phyloP scores from a whole-genome alignment of 2,888 invertebrate species.

The Amphipoea oculea region DNA sequence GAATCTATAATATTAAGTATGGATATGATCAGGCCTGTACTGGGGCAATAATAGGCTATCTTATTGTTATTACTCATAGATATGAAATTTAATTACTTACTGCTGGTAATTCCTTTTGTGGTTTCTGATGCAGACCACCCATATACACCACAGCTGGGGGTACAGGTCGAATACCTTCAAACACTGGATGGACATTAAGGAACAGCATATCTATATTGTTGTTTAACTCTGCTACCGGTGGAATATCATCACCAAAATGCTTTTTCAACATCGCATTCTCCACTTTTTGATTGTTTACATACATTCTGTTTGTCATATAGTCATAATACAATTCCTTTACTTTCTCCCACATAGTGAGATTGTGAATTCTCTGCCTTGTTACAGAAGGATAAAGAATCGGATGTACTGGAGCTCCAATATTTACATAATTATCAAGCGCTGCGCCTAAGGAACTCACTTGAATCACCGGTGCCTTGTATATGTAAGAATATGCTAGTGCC shows the following conservation, averaged over 20 bases:
- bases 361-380: conserved; percentile 58
- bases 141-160: conserved; percentile 70
- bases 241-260: conserved; percentile 69
- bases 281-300: neutral
- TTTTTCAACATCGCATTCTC: conserved; percentile 48
- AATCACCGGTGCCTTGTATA: conserved; percentile 70
- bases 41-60: too few relatives aligned
- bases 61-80: too few relatives aligned
- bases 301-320: conserved; percentile 33
- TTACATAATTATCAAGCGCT: conserved; percentile 54
- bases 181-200: conserved; percentile 71
- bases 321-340: conserved; percentile 61
- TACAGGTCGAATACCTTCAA: conserved; percentile 69
- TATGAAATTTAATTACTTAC: conserved; percentile 67
- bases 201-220: conserved; percentile 80
- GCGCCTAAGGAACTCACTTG: conserved; percentile 72
- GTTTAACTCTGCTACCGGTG: conserved; percentile 61
- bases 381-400: conserved; percentile 70
- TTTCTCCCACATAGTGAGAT: conserved; percentile 72
- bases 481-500: conserved; percentile 60
- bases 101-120: conserved; percentile 77
- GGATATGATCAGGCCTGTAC: too few relatives aligned
- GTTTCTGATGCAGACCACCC: conserved; percentile 79
- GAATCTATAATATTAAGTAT: too few relatives aligned
- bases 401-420: conserved; percentile 70